Evolutionary conservation across 2,113 vertebrate genomes (phyloP).

Genomic region (Mungos mungo): DNA sequence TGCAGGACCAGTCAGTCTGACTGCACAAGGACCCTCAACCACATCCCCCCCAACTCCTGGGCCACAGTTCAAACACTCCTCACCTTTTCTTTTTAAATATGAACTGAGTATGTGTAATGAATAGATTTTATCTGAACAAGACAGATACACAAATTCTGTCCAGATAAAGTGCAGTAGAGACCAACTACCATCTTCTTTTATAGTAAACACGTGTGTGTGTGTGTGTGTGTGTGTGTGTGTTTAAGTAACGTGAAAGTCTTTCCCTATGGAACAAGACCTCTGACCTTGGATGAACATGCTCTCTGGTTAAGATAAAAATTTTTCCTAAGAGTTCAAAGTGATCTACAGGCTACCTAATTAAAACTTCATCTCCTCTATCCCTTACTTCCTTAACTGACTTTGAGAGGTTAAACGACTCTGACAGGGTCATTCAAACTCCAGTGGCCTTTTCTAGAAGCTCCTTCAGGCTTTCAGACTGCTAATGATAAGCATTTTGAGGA

Average conservation of each 20-base stretch:
- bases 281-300: neutral
- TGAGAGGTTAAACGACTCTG: neutral
- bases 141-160: neutral
- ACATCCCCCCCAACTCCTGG: neutral
- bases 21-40: neutral
- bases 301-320: neutral
- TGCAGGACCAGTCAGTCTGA: neutral
- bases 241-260: neutral
- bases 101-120: neutral
- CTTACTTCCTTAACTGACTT: neutral
- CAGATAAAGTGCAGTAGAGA: neutral
- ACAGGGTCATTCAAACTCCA: neutral
- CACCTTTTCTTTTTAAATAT: neutral
- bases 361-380: neutral
- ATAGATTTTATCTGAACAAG: constrained; percentile 42
- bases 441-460: neutral
- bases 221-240: no score
- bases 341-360: constrained; percentile 16
- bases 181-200: neutral
- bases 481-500: neutral
- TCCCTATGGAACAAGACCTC: neutral
- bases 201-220: neutral
- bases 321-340: neutral
- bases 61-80: neutral
- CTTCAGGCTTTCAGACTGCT: neutral